Percentiles rank a stretch among this genome's conserved stretches.
phyloP scores from a whole-genome alignment of 2,113 vertebrate species.

The Polyodon spathula region DNA sequence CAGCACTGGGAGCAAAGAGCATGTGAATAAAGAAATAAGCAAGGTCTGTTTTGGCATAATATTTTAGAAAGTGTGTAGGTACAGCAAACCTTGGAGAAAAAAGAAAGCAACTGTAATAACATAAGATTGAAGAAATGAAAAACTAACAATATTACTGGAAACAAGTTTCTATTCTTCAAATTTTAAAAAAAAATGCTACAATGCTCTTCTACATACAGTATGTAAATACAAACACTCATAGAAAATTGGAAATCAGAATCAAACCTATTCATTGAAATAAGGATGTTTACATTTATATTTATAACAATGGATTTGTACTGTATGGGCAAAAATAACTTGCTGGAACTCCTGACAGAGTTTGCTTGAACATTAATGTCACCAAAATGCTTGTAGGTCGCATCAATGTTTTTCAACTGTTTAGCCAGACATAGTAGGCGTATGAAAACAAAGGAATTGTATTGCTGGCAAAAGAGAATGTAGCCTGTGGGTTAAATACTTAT shows the following conservation, averaged over 20 bases:
- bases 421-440: background rate
- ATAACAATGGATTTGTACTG: too few species aligned
- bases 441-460: constrained; percentile 27
- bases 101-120: too few species aligned
- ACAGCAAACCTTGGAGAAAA: background rate
- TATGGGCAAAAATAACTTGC: background rate
- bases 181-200: too few species aligned
- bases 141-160: too few species aligned
- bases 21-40: background rate
- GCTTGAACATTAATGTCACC: background rate
- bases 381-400: background rate
- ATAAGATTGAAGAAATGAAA: too few species aligned
- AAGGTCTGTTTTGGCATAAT: background rate
- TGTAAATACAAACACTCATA: too few species aligned
- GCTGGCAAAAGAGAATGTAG: constrained; percentile 30
- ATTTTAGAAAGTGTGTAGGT: constrained; percentile 5
- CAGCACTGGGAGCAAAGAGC: constrained; percentile 15
- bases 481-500: constrained; percentile 59
- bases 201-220: too few species aligned
- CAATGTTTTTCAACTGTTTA: background rate
- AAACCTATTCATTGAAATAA: too few species aligned
- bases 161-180: too few species aligned
- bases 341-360: background rate
- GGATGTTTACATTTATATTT: too few species aligned
- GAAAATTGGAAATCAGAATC: too few species aligned